Base-by-base conservation (phyloP, 2,888 invertebrate species). In the Polyommatus icarus region DNA sequence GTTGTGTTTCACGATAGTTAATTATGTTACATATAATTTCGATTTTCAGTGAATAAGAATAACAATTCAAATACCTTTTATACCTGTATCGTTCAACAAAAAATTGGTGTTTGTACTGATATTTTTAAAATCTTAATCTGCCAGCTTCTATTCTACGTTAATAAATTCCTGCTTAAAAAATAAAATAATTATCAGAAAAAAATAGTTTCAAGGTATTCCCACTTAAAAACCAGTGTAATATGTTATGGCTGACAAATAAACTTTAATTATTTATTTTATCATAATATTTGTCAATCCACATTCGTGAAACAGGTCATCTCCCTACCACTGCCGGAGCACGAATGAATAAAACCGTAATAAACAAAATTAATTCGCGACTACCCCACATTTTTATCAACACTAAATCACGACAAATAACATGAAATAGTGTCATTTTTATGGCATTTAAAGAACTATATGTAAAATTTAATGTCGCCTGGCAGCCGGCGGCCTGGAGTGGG, bases 371-470 rank as follows among this genome's bases (percentile, higher is more conserved):
- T 54, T 75, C 75, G 29, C 20, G 15, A 75, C 50, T 75, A 75
- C 54, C 46, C 54, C 24, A 75, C 75, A 75, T 75, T 75, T 54
- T 54, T 54, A 75, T 54, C 75, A 40, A 73, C 46, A 75, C 75
- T 75, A 54, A 54, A 75, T 75, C 54, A 75, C 54, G 73, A 40
- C 40, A 75, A 75, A 75, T 75, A 76, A 79, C 78, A 79, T 81
- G 83, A 83, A 81, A 80, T 79, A 82, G 79, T 79, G 80, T 78
- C 79, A 77, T 79, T 81, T 81, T 83, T 82, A 83, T 84, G 85
- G 83, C 82, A 83, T 86, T 88, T 87, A 87, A 88, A 87, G 87
- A 86, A 89, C 89, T 88, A 86, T 87, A 84, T 86, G 83, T 85
- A 84, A 85, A 86, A 88, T 88, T 87, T 86, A 89, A 83, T 81